These are phyloP conservation scores for Drosophila ambigua DNA, from an alignment of 1,140 invertebrate genomes.

Conservation along the genomic window DNA sequence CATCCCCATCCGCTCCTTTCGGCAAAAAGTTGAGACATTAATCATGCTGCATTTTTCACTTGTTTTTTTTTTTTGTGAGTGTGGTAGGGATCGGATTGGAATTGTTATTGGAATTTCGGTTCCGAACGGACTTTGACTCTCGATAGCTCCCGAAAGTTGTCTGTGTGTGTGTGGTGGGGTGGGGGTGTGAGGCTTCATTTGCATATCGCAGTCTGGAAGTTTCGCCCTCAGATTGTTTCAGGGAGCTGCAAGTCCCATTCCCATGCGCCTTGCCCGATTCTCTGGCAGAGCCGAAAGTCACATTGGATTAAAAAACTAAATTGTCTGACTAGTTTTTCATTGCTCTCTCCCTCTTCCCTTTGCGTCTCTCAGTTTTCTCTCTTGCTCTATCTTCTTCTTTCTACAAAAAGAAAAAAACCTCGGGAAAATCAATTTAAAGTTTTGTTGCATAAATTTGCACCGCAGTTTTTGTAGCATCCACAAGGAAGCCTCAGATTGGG, in stretches of 20 bases:
- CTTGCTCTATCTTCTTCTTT: background rate
- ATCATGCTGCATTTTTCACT: slow-evolving; percentile 45
- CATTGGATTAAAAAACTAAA: slow-evolving; percentile 56
- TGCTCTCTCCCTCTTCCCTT: background rate
- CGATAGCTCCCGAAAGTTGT: slow-evolving; percentile 50
- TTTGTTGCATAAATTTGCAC: slow-evolving; percentile 75
- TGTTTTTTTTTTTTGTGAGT: slow-evolving; percentile 1
- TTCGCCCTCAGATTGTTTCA: slow-evolving; percentile 38
- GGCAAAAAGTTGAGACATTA: slow-evolving; percentile 50
- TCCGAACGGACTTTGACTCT: slow-evolving; percentile 42
- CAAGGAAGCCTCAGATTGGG: slow-evolving; percentile 1
- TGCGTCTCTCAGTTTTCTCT: background rate
- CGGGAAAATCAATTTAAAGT: slow-evolving; percentile 73
- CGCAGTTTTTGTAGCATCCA: slow-evolving; percentile 49
- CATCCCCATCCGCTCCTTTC: background rate
- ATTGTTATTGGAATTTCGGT: slow-evolving; percentile 33
- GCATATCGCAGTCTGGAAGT: slow-evolving; percentile 48
- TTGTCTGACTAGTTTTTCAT: slow-evolving; percentile 36
- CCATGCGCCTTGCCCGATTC: background rate
- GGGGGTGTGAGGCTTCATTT: slow-evolving; percentile 32
- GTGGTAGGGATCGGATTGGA: slow-evolving; percentile 21
- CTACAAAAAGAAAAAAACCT: slow-evolving; percentile 32
- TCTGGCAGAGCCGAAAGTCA: slow-evolving; percentile 45
- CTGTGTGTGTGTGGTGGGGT: background rate
- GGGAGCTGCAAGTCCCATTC: slow-evolving; percentile 1